Evolutionary conservation across 2,888 invertebrate species (phyloP).

Genomic region (Cephalotes varians): DNA sequence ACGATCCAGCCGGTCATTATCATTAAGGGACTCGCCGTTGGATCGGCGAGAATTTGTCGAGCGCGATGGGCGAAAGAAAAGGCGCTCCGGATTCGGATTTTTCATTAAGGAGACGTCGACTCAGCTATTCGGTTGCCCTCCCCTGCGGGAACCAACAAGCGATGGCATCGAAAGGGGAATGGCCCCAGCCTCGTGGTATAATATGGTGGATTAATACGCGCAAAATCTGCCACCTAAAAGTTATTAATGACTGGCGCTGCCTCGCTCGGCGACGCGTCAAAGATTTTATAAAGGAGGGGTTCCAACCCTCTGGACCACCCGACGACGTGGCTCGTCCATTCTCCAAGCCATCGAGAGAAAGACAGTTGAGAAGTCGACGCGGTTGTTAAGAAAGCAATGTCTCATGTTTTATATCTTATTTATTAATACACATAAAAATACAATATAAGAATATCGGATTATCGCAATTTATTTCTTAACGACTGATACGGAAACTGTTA

Average conservation of each 20-base stretch:
- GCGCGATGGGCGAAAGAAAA: constrained; percentile 70
- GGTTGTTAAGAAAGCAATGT: constrained; percentile 5
- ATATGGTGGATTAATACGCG: constrained; percentile 85
- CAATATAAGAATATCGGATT: constrained; percentile 10
- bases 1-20: constrained; percentile 61
- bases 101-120: constrained; percentile 86
- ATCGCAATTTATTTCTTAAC: not conserved
- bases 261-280: constrained; percentile 81
- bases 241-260: constrained; percentile 84
- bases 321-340: constrained; percentile 65
- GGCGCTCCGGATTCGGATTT: constrained; percentile 83
- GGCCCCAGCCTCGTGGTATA: constrained; percentile 80
- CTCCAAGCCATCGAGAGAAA: constrained; percentile 68
- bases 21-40: constrained; percentile 59
- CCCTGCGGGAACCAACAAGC: constrained; percentile 70
- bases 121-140: constrained; percentile 82
- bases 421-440: not conserved
- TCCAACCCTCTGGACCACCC: constrained; percentile 65
- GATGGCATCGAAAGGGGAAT: constrained; percentile 69
- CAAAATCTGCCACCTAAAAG: constrained; percentile 85
- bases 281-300: constrained; percentile 83
- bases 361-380: constrained; percentile 72
- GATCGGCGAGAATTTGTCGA: constrained; percentile 66
- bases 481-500: not conserved
- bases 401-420: not conserved